Evolutionary conservation across 2,888 invertebrate genomes (phyloP), one percentile per base, ranked within the genome.

Genomic region (Trichogramma dendrolimi): DNA sequence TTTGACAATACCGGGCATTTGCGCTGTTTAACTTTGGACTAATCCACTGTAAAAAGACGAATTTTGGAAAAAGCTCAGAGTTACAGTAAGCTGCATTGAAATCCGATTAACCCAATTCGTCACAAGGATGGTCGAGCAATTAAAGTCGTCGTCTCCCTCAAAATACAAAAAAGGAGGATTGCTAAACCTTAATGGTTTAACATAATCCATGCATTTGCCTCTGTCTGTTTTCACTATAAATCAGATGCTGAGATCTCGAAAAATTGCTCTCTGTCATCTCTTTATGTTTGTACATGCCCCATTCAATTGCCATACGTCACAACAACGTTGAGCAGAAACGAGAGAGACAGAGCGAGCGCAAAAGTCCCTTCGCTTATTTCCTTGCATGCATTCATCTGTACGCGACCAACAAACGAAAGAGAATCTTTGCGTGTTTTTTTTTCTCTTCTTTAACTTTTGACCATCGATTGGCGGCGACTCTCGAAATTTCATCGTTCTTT

Each of bases 361-460:
- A 27, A 27, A 27, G 27, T 27, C 27, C 27, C 27, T 27, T 27
- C 27, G 27, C 27, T 27, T 27, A 27, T 27, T 27, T 27, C 27
- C 27, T 27, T 27, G 27, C 27, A 3, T 27, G 27, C 27, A 27
- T 27, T 27, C 27, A 27, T 27, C 27, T 27, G 27, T 27, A 27
- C 27, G 27, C 27, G 27, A 27, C 27, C 27, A 27, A 27, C 27
- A 27, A 27, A 27, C 27, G 27, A 27, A 27, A 27, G 27, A 27
- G 27, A 27, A 27, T 27, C 27, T 27, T 27, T 27, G 27, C 27
- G 27, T 27, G 27, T 27, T 27, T 27, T 27, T 14, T 27, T 43
- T 44, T 54, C 50, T 50, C 53, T 47, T n/a, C 51, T 48, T 57
- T 58, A 58, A 58, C 57, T 62, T 58, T 55, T 62, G 58, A 62